Evolutionary conservation across 1,140 invertebrate genomes (phyloP).

Genomic region (Drosophila nasuta): DNA sequence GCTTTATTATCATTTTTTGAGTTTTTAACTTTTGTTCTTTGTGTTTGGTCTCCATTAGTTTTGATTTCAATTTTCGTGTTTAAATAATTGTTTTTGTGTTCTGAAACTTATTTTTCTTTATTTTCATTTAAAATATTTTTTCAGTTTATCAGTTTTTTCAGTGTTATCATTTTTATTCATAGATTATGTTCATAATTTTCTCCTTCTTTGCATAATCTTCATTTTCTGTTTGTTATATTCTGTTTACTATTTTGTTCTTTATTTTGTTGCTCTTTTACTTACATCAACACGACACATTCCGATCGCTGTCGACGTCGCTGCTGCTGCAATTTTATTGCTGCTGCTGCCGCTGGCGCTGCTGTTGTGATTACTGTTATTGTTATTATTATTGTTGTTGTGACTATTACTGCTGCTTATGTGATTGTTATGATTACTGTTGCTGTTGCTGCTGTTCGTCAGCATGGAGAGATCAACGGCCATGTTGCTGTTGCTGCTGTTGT

Average conservation of each 20-base stretch:
- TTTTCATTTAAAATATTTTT: not conserved
- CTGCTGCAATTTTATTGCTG: conserved; percentile 57
- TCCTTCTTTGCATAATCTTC: not conserved
- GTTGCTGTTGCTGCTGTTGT: conserved; percentile 42
- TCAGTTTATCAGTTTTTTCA: not conserved
- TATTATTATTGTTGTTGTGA: not conserved
- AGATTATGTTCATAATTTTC: not conserved
- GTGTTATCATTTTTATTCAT: not conserved
- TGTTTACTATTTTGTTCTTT: not conserved
- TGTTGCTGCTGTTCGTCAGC: conserved; percentile 48
- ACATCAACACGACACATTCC: conserved; percentile 81
- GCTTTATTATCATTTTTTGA: too few relatives aligned
- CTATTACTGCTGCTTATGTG: conserved; percentile 29
- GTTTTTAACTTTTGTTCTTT: too few relatives aligned
- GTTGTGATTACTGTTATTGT: conserved; percentile 49
- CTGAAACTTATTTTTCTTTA: too few relatives aligned
- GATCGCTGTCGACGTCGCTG: conserved; percentile 57
- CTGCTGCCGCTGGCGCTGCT: conserved; percentile 26
- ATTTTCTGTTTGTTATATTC: not conserved
- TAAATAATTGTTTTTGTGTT: too few relatives aligned
- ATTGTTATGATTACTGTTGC: conserved; percentile 30
- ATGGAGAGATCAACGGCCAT: conserved; percentile 78
- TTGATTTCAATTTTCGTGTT: too few relatives aligned
- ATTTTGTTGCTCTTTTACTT: conserved; percentile 61
- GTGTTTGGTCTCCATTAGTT: too few relatives aligned